A percentile compares a stretch with the other conserved stretches of the same genome.
phyloP scores from a whole-genome alignment of 2,888 invertebrate species.

The Tenthredo notha region DNA sequence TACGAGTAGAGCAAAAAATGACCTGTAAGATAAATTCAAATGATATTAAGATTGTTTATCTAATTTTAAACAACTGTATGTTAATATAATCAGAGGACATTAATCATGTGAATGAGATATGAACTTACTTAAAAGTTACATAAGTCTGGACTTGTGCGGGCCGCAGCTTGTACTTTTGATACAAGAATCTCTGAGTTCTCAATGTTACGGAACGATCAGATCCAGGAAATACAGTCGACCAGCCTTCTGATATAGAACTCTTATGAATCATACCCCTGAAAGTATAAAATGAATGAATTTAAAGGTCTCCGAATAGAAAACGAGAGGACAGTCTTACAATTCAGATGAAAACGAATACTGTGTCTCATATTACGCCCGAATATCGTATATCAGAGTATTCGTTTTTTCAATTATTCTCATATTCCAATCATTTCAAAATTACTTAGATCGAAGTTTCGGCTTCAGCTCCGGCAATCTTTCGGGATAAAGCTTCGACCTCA shows the following conservation, averaged over 20 bases:
- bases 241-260: slow-evolving; percentile 77
- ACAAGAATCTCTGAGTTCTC: slow-evolving; percentile 89
- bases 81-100: not conserved
- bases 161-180: slow-evolving; percentile 84
- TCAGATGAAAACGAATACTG: slow-evolving; percentile 40
- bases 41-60: not conserved
- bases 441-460: slow-evolving; percentile 83
- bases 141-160: slow-evolving; percentile 92
- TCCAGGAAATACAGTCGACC: slow-evolving; percentile 90
- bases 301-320: not conserved
- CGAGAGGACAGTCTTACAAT: slow-evolving; percentile 37
- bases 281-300: slow-evolving; percentile 51
- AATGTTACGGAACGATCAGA: slow-evolving; percentile 91
- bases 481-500: slow-evolving; percentile 86
- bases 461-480: slow-evolving; percentile 82
- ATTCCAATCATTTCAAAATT: slow-evolving; percentile 45
- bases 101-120: not conserved
- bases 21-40: slow-evolving; percentile 69
- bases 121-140: slow-evolving; percentile 78
- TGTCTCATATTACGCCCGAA: not conserved
- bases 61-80: not conserved
- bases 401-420: not conserved
- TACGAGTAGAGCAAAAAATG: slow-evolving; percentile 79
- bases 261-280: slow-evolving; percentile 80
- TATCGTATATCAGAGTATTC: not conserved